Base-by-base conservation (phyloP, 2,888 invertebrate genomes). In the Harpagoxenus sublaevis region DNA sequence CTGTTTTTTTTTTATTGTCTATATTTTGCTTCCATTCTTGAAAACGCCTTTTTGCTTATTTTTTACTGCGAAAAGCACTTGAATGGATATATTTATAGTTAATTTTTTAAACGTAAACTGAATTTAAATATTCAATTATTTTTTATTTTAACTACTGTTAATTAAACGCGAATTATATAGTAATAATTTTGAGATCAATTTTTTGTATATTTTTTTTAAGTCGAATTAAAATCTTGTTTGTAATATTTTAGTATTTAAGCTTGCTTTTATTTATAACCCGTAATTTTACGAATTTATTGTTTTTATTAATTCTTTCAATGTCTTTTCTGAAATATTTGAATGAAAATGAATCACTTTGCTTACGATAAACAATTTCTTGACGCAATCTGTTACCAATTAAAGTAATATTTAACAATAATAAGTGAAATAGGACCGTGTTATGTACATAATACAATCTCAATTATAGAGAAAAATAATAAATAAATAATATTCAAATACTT, bases 161-260 rank as follows among this genome's bases (percentile, higher is more conserved):
- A 42, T 42, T 35, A 35, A 35, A 6, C 4, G 48, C 0, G 4
- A 63, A 63, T 39, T 63, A 39, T 23, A 23, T 23, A 70, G 3
- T 15, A 53, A n/a, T 23, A 71, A 71, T 39, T 71, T 15, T 53
- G 3, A 70, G 8, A n/a, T 70, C 5, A 12, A 71, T 73, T 4
- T 42, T 6, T 15, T 2, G 15, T 1, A 66, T 0, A 66, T 45
- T 10, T 57, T 1, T 23, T 62, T 45, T 48, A 23, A 23, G 23
- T 45, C 1, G 8, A 23, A 23, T 39, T 5, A 35, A 35, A 42
- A 55, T 18, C 28, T 73, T 39, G 1, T 70, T 48, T 51, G 23
- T 53, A 73, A 42, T 57, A 12, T 57, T n/a, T 2, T 18, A n/a
- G 4, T 57, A 42, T 12, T 35, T 31, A 35, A 18, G 15, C 1